Evolutionary conservation across 1,140 invertebrate species (phyloP).

Genomic region (Zaprionus vittiger): DNA sequence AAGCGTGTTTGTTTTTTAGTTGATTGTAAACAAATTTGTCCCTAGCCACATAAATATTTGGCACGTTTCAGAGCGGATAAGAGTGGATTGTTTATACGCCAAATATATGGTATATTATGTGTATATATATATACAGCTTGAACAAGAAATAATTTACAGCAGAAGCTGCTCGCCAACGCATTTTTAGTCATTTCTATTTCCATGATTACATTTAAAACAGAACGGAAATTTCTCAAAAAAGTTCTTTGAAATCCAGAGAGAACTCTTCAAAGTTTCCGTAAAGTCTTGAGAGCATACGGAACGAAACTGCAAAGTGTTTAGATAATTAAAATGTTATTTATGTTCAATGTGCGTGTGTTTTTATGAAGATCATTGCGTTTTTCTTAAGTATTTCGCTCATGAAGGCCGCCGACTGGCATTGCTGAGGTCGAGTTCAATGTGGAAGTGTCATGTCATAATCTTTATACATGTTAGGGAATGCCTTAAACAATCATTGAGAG

Average conservation of each 20-base stretch:
- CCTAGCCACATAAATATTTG: slow-evolving; percentile 23
- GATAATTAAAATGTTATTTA: slow-evolving; percentile 46
- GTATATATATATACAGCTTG: background rate
- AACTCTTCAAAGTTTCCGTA: slow-evolving; percentile 16
- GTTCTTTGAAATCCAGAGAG: slow-evolving; percentile 3
- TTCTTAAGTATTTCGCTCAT: slow-evolving; percentile 24
- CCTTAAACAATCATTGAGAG: too few relatives aligned
- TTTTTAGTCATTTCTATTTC: slow-evolving; percentile 26
- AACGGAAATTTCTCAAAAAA: background rate
- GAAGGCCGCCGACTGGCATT: slow-evolving; percentile 73
- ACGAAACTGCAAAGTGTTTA: slow-evolving; percentile 43
- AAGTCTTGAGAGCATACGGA: background rate
- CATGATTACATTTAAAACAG: slow-evolving; percentile 28
- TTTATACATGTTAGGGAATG: too few relatives aligned
- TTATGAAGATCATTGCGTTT: slow-evolving; percentile 60
- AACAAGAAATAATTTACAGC: slow-evolving; percentile 22
- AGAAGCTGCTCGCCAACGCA: slow-evolving; percentile 22
- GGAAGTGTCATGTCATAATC: slow-evolving; percentile 24
- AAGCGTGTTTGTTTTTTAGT: background rate
- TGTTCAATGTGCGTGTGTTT: slow-evolving; percentile 21
- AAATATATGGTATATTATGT: slow-evolving; percentile 1
- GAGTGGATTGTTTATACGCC: slow-evolving; percentile 14
- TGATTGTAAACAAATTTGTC: slow-evolving; percentile 30
- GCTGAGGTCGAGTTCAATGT: slow-evolving; percentile 75
- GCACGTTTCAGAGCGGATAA: slow-evolving; percentile 21